Conservation (phyloP, 2,888 invertebrate species). For the Liposcelis brunnea region DNA sequence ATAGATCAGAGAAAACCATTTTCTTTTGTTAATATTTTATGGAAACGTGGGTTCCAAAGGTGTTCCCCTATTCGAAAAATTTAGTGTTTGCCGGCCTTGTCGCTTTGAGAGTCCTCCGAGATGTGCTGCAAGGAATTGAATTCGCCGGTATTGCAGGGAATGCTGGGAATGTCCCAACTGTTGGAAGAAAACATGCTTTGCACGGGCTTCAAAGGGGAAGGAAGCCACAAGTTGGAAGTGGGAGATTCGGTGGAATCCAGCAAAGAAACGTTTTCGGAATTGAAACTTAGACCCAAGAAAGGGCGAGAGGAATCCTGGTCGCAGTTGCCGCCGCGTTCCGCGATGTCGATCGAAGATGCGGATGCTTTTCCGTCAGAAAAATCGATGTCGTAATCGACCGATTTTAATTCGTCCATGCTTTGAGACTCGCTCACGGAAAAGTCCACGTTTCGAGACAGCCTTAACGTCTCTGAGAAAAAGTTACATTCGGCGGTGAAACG, state of each 20-base stretch:
- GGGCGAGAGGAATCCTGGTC: slow-evolving; percentile 24
- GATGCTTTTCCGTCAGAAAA: slow-evolving; percentile 56
- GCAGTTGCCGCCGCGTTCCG: too few relatives aligned
- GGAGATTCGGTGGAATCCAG: slow-evolving; percentile 18
- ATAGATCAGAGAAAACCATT: too few relatives aligned
- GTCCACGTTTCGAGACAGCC: background rate
- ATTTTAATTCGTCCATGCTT: slow-evolving; percentile 41
- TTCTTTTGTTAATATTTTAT: too few relatives aligned
- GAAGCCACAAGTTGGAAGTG: slow-evolving; percentile 20
- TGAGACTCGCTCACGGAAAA: slow-evolving; percentile 16
- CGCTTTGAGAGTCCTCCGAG: too few relatives aligned
- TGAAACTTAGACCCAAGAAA: slow-evolving; percentile 11
- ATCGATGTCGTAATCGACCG: slow-evolving; percentile 60
- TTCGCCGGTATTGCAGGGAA: slow-evolving; percentile 22
- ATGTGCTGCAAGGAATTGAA: slow-evolving; percentile 6
- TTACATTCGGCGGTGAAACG: background rate
- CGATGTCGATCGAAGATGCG: too few relatives aligned
- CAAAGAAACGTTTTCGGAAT: slow-evolving; percentile 14
- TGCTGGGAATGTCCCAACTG: slow-evolving; percentile 20
- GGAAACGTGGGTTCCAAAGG: too few relatives aligned
- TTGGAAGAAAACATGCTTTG: slow-evolving; percentile 4
- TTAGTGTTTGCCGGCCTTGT: too few relatives aligned
- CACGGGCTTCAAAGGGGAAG: slow-evolving; percentile 24
- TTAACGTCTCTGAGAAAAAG: background rate
- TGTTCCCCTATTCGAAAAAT: too few relatives aligned